Base-by-base conservation (phyloP, 1,140 invertebrate genomes). In the Scaptomyza hsui region DNA sequence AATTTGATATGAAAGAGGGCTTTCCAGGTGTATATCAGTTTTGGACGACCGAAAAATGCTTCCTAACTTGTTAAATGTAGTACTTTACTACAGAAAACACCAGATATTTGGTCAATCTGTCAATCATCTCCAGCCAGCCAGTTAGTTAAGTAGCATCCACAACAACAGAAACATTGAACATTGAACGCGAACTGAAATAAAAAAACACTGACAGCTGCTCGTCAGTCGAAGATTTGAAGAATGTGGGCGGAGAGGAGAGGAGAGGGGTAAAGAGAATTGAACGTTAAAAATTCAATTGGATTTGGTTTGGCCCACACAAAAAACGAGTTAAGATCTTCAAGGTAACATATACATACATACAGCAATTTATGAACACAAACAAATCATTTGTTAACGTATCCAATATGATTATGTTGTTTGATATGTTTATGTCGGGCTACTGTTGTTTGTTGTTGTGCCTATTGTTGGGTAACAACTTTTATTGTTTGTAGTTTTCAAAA, bases 241-340 rank as follows among this genome's bases (percentile, higher is more conserved):
- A 12, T 21, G 53, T 42, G 15, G 53, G 39, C 41, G 53, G 39
- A 6, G 2, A 29, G 26, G 9, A n/a, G n/a, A n/a, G n/a, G n/a
- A n/a, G n/a, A n/a, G n/a, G 19, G 13, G 56, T 37, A 29, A 55
- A 37, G 19, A 21, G 29, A 48, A 52, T 59, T 51, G 51, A 72
- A 51, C 51, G 51, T 56, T 29, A 45, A 51, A 45, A 51, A 57
- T 72, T 73, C 53, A 56, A 57, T 57, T 57, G 71, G 37, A 65
- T 73, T 56, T 55, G 24, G 37, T 35, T 37, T 67, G 13, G 12
- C 51, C 41, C 42, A 55, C 61, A 64, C 29, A 32, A 32, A 32
- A 19, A 41, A 29, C n/a, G 26, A 56, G 10, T 61, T 7, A 41
- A 51, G 47, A 44, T 26, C 26, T n/a, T 63, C 61, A 55, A 64